Percentiles rank a stretch among this genome's conserved stretches.
Conservation (phyloP, 35 echinoderm and acorn worm species). For the Heliocidaris erythrogramma region DNA sequence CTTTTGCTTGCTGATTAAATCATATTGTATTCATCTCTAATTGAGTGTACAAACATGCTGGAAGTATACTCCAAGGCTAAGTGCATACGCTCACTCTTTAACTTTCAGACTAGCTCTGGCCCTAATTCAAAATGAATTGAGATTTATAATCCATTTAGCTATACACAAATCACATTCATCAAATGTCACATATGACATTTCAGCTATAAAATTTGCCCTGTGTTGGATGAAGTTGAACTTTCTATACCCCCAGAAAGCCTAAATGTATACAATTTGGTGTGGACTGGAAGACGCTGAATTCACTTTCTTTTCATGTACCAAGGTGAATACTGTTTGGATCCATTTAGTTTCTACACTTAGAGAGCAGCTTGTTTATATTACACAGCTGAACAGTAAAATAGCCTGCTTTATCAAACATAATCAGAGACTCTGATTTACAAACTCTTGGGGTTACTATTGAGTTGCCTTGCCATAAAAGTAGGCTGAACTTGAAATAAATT, state of each 20-base stretch:
- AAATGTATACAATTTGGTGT: background rate
- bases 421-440: no score
- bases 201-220: background rate
- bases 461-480: no score
- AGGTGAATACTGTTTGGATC: background rate
- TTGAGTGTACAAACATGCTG: background rate
- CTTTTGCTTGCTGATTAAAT: background rate
- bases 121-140: conserved; percentile 13
- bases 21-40: background rate
- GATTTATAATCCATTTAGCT: conserved; percentile 34
- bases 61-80: background rate
- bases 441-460: no score
- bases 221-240: background rate
- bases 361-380: background rate
- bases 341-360: background rate
- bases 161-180: conserved; percentile 15
- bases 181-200: conserved; percentile 12
- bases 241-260: background rate
- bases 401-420: background rate
- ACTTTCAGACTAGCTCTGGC: background rate
- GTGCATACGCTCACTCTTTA: background rate
- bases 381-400: background rate
- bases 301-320: background rate
- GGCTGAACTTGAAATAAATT: no score
- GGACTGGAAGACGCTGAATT: background rate